Base-by-base conservation (phyloP, 2,888 invertebrate species). In the Rotaria magnacalcarata region DNA sequence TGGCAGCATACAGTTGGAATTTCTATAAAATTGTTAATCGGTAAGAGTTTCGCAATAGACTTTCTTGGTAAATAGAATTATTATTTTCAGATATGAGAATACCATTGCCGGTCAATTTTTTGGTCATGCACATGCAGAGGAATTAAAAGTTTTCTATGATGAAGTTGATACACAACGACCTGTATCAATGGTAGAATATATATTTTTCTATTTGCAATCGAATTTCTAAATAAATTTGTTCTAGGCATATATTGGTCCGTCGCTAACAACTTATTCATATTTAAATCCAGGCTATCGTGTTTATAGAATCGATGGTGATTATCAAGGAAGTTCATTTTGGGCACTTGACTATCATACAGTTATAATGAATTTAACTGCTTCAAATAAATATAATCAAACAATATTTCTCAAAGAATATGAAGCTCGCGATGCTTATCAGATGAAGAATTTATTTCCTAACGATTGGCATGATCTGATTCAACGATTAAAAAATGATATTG, bases 241-340 rank as follows among this genome's bases (percentile, higher is more conserved):
- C 87, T 92, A 95, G 2, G 94, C 94, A 7, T 96, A 94, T 93
- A 94, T 95, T 86, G 95, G 94, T 0, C 96, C 96, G n/a, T 94
- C 95, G 88, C 91, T 95, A 24, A 95, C 96, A 0, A 92, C 94
- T 0, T 95, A 93, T 89, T 90, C 93, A 0, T 91, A 93, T 89
- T 93, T 94, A 87, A 96, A 97, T 91, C 96, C 97, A 0, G 96
- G 96, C 43, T 96, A 95, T 89, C 93, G 97, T 90, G 95, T 98
- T 91, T 98, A 97, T 91, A 95, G 96, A 89, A 94, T 97, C 8
- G 97, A 98, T 90, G 97, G 96, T 1, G 95, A 96, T 80, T 84
- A 87, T 54, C n/a, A 58, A 54, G 60, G 80, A 24, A 80, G 84
- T 21, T 43, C 85, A 43, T 87, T 43, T 60, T 43, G 80, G 67